A percentile compares a stretch with the other conserved stretches of the same genome.
These are phyloP conservation scores for Drosophila lacertosa DNA, from an alignment of 1,140 invertebrate genomes.

Conservation along the genomic window DNA sequence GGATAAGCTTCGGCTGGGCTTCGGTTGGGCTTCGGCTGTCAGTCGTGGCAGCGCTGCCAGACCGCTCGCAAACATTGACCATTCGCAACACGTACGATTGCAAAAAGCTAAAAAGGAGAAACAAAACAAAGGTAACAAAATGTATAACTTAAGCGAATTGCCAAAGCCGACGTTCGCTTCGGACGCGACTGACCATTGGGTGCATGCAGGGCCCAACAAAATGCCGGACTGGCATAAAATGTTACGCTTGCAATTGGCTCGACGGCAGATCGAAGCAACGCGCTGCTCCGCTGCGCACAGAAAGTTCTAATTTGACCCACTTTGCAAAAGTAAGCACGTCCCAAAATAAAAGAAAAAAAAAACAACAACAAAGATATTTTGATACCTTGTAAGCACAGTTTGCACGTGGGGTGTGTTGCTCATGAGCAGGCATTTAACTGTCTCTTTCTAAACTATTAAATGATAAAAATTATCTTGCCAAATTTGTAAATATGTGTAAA, in stretches of 20 bases:
- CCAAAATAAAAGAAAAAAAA: neutral
- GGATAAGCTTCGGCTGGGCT: neutral
- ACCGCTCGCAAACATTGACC: constrained; percentile 11
- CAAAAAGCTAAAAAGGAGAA: constrained; percentile 31
- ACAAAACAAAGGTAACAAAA: neutral
- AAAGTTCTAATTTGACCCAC: constrained; percentile 54
- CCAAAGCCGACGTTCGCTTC: constrained; percentile 14
- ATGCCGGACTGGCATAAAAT: neutral
- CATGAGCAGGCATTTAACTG: too few relatives aligned
- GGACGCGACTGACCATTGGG: neutral
- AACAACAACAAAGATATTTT: too few relatives aligned
- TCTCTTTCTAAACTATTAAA: too few relatives aligned
- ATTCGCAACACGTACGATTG: constrained; percentile 48
- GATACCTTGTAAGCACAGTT: neutral
- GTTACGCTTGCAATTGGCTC: neutral
- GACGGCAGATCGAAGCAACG: constrained; percentile 11
- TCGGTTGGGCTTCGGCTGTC: neutral
- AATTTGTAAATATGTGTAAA: too few relatives aligned
- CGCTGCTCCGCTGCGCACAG: constrained; percentile 33
- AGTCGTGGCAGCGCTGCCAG: constrained; percentile 23
- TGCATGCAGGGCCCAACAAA: neutral
- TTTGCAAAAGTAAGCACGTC: constrained; percentile 30
- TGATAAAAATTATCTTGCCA: too few relatives aligned
- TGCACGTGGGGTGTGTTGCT: neutral
- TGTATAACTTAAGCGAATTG: neutral